These are phyloP conservation scores for Habroteleia sp. DNA, from an alignment of 2,888 invertebrate genomes.

Conservation along the genomic window DNA sequence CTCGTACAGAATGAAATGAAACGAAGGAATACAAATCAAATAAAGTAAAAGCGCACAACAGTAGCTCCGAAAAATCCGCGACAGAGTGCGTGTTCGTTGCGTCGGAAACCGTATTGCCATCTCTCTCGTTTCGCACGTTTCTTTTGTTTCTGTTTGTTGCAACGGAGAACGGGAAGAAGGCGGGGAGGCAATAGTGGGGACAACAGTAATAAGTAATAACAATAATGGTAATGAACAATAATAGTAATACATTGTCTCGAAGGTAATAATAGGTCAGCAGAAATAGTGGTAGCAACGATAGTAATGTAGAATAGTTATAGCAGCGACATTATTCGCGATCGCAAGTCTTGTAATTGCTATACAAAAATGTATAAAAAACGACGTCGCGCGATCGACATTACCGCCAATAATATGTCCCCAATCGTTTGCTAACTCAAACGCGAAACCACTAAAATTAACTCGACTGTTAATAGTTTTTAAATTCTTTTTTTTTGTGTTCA, in stretches of 20 bases:
- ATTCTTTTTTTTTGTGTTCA: conserved; percentile 1
- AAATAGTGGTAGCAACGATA: conserved; percentile 56
- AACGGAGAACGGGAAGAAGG: conserved; percentile 17
- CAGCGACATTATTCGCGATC: conserved; percentile 60
- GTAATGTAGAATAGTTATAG: conserved; percentile 57
- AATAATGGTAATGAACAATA: conserved; percentile 49
- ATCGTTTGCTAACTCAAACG: conserved; percentile 28
- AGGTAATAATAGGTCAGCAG: conserved; percentile 56
- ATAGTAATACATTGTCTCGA: conserved; percentile 49
- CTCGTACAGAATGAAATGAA: conserved; percentile 14
- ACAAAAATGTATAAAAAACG: conserved; percentile 55
- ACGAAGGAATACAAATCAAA: conserved; percentile 22
- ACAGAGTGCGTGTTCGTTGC: conserved; percentile 31
- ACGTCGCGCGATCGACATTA: conserved; percentile 21
- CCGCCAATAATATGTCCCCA: conserved; percentile 19
- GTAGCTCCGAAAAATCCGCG: conserved; percentile 31
- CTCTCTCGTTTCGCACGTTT: conserved; percentile 8
- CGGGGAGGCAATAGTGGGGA: conserved; percentile 4
- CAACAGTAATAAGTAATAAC: conserved; percentile 43
- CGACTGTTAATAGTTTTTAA: background rate
- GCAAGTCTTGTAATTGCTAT: conserved; percentile 41
- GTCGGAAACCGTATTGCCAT: conserved; percentile 3
- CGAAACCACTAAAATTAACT: conserved; percentile 27
- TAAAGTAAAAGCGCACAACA: conserved; percentile 19
- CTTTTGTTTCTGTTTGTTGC: conserved; percentile 21